A percentile compares a stretch with the other conserved stretches of the same genome.
These are phyloP conservation scores for Pecten maximus DNA, from an alignment of 2,888 invertebrate species.

Conservation along the genomic window DNA sequence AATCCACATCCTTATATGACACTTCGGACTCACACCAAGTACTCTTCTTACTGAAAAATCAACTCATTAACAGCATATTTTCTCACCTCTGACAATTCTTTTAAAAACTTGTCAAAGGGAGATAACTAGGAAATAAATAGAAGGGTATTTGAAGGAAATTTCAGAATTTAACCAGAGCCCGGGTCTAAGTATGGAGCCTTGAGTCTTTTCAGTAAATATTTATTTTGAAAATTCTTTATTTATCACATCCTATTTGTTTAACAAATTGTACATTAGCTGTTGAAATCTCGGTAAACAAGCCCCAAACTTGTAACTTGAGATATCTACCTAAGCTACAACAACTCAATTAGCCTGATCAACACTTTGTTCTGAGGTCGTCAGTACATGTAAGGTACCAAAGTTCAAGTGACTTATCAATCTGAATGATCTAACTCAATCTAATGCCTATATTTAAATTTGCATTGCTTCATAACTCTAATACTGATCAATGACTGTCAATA, in stretches of 20 bases:
- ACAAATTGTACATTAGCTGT: neutral
- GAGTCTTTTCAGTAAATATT: neutral
- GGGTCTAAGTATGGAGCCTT: neutral
- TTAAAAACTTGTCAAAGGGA: neutral
- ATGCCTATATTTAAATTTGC: neutral
- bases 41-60: neutral
- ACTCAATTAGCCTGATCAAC: neutral
- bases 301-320: neutral
- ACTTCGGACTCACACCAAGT: neutral
- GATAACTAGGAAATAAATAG: neutral
- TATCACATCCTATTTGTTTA: neutral
- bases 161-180: too few species aligned
- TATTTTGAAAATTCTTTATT: neutral
- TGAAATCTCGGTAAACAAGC: neutral
- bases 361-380: neutral
- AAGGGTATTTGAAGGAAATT: too few species aligned
- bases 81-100: neutral
- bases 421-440: neutral
- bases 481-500: too few species aligned
- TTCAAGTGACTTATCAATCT: neutral
- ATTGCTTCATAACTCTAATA: too few species aligned
- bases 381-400: neutral
- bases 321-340: neutral
- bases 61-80: neutral
- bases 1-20: neutral